Evolutionary conservation across 2,113 vertebrate genomes (phyloP), one percentile per base, ranked within the genome.

Genomic region (Pimephales promelas): DNA sequence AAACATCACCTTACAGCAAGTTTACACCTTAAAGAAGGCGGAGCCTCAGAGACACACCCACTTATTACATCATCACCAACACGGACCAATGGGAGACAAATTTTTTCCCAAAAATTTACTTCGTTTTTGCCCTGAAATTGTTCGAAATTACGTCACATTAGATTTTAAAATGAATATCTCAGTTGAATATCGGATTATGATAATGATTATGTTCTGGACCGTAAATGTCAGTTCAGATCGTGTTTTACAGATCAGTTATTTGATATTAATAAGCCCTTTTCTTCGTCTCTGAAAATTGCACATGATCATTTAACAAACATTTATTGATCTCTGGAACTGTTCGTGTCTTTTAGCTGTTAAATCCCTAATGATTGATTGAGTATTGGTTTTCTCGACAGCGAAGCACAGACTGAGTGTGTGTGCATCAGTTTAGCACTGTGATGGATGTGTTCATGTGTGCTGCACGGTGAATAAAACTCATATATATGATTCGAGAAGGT

Each of bases 361-460:
- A 73, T 75, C 20, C 26, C 4, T 14, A 40, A 85, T 89, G 86
- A 87, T 84, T 71, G 83, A 86, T 72, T 89, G 86, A 87, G 86
- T n/a, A n/a, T 87, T 90, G 90, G 86, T 88, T 91, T 90, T 90
- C 86, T 92, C 56, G 85, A 88, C 89, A 91, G 31, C 31, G 31
- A 31, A 31, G 31, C 31, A 31, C 2, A 31, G 0, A 31, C 1
- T 72, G n/a, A 43, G 78, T 28, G 45, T 81, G 43, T 80, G 40
- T 62, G 36, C 43, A n/a, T n/a, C n/a, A n/a, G n/a, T n/a, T n/a
- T n/a, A n/a, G n/a, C n/a, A n/a, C n/a, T n/a, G n/a, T n/a, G n/a
- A 43, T 80, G 59, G 45, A n/a, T 64, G 40, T 61, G 62, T 61
- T n/a, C 16, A 11, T 80, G 36, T 81, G 85, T 87, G 89, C 87